Evolutionary conservation across 2,797 vertebrate species (phyloP), one percentile per base, ranked within the genome.

Genomic region (Sebastolobus alascanus): DNA sequence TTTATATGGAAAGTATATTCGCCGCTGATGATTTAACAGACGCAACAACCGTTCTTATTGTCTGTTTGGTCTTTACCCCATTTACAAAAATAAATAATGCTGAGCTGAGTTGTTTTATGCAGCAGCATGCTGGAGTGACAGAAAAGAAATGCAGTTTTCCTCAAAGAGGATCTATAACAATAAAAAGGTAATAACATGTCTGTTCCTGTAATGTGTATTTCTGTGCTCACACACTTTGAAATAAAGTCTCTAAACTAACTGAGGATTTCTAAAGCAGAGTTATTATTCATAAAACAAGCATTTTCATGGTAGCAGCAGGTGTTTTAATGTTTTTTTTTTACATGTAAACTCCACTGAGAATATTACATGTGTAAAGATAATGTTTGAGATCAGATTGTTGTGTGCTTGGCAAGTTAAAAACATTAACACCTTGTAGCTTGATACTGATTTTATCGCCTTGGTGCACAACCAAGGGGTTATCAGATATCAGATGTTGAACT

Each of bases 231-330:
- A 88, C 86, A 85, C 74, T 93, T 92, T 89, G 83, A 89, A 95
- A 95, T 94, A 94, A 95, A 94, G 77, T 92, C 84, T 91, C 59
- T 75, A 83, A 93, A 89, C 35, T 75, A 75, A 88, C 55, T 66
- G 40, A 64, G 13, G 7, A 33, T 72, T 22, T 76, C 5, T 5
- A 8, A 31, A 11, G 52, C 27, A 46, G 10, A 65, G 1, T 69
- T 29, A 33, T 71, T 78, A 0, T 2, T 20, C 35, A 16, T 9
- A 2, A 31, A 20, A 27, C 20, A 14, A 27, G 12, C 46, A 13
- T 37, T 58, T 4, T 58, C 7, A 61, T 40, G 29, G 1, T 2
- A 9, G 69, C 54, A 33, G 50, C 10, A 8, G 10, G 4, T 58
- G 8, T 31, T 25, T 14, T 16, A 8, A 16, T 31, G 9, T 25